A percentile compares a stretch with the other conserved stretches of the same genome.
Conservation (phyloP, 2,888 invertebrate species). For the Romanomermis culicivorax region DNA sequence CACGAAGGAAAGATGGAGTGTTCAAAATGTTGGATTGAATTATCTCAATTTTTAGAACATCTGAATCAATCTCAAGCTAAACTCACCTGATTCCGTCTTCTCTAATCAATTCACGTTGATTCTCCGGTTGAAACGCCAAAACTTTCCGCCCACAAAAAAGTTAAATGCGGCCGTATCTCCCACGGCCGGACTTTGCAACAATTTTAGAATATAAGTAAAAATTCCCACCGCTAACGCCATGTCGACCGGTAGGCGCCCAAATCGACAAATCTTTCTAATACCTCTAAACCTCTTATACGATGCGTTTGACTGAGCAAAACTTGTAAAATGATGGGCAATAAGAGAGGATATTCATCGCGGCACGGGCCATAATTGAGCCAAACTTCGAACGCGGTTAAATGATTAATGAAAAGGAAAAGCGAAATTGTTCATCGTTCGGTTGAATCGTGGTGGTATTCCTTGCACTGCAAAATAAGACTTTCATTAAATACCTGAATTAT, state of each 20-base stretch:
- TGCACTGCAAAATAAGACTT: too few relatives aligned
- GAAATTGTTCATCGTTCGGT: too few relatives aligned
- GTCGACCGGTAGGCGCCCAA: conserved; percentile 73
- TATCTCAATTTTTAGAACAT: too few relatives aligned
- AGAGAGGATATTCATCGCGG: conserved; percentile 47
- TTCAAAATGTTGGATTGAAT: too few relatives aligned
- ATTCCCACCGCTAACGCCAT: conserved; percentile 82
- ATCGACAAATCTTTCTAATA: conserved; percentile 74
- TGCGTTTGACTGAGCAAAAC: conserved; percentile 44
- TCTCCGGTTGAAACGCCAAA: conserved; percentile 77
- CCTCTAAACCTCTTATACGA: conserved; percentile 72
- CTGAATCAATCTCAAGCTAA: too few relatives aligned
- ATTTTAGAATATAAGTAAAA: conserved; percentile 89
- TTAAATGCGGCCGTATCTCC: conserved; percentile 74
- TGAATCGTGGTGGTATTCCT: too few relatives aligned
- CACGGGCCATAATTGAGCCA: conserved; percentile 59
- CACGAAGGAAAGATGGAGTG: too few relatives aligned
- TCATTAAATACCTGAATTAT: too few relatives aligned
- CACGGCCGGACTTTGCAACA: conserved; percentile 76
- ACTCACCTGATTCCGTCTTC: conserved; percentile 51
- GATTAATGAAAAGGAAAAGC: conserved; percentile 90
- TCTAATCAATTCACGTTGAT: conserved; percentile 77
- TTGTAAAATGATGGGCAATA: conserved; percentile 88
- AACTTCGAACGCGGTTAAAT: conserved; percentile 76
- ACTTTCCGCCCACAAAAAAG: conserved; percentile 99